Conservation (phyloP, 2,797 vertebrate genomes). For the Leptodactylus fallax region DNA sequence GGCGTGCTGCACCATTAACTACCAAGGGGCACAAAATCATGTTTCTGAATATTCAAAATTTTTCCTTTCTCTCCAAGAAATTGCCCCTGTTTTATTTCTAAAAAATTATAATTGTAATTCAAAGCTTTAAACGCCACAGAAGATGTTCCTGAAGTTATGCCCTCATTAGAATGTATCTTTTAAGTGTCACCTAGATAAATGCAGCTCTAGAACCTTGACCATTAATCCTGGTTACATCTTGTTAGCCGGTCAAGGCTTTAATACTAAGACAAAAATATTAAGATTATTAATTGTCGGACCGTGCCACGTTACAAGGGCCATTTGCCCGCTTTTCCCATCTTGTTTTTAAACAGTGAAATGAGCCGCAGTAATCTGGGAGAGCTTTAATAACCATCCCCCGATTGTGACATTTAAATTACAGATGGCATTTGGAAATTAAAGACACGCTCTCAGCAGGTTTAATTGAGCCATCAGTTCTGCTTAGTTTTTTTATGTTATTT, state of each 20-base stretch:
- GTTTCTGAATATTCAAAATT: too few species aligned
- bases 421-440: conserved; percentile 81
- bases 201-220: neutral
- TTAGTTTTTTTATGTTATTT: conserved; percentile 73
- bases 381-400: conserved; percentile 70
- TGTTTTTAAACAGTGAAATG: conserved; percentile 77
- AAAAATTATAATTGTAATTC: neutral
- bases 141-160: neutral
- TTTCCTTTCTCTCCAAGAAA: too few species aligned
- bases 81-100: neutral
- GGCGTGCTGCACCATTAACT: too few species aligned
- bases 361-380: conserved; percentile 71
- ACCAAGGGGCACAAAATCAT: too few species aligned
- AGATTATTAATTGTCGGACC: conserved; percentile 64
- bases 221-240: conserved; percentile 30
- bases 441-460: conserved; percentile 74
- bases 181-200: neutral
- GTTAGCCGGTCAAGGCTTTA: conserved; percentile 8
- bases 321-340: conserved; percentile 69
- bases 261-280: neutral
- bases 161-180: conserved; percentile 10
- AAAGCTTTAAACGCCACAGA: neutral
- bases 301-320: conserved; percentile 64
- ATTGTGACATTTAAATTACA: conserved; percentile 81
- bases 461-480: conserved; percentile 78